phyloP scores from a whole-genome alignment of 2,888 invertebrate genomes.

The Argyra leucocephala region DNA sequence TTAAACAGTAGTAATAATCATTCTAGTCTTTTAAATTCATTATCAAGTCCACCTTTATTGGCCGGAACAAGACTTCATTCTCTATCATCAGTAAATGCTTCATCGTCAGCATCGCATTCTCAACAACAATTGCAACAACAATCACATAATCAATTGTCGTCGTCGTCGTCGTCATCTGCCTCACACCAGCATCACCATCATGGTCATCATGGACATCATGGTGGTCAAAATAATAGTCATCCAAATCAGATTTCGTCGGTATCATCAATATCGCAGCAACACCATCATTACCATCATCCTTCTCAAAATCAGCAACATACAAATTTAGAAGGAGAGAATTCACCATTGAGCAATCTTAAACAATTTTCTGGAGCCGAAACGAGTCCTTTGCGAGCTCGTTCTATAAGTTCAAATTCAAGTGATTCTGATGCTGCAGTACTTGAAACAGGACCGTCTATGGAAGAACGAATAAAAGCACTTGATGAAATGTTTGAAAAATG shows the following conservation, averaged over 20 bases:
- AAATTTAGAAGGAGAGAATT: constrained; percentile 37
- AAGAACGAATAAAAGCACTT: constrained; percentile 82
- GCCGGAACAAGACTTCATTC: constrained; percentile 21
- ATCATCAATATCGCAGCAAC: constrained; percentile 39
- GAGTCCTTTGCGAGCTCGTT: constrained; percentile 60
- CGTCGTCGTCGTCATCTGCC: constrained; percentile 28
- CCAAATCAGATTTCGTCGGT: constrained; percentile 11
- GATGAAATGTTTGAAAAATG: constrained; percentile 90
- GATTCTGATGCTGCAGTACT: constrained; percentile 56
- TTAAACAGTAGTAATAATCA: constrained; percentile 29
- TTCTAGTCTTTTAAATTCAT: constrained; percentile 42
- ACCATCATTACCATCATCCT: constrained; percentile 45
- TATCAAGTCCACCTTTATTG: constrained; percentile 28
- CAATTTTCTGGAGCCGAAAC: constrained; percentile 45
- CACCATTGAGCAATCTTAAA: constrained; percentile 34
- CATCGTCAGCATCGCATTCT: constrained; percentile 20
- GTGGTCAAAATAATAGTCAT: neutral
- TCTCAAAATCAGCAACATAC: constrained; percentile 36
- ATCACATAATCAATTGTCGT: constrained; percentile 25
- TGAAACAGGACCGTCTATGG: constrained; percentile 66
- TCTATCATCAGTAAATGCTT: constrained; percentile 24
- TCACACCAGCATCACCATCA: constrained; percentile 30
- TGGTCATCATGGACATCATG: constrained; percentile 28
- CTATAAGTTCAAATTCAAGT: constrained; percentile 64
- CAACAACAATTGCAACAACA: constrained; percentile 17